Evolutionary conservation across 1,140 invertebrate genomes (phyloP), one percentile per base, ranked within the genome.

Genomic region (Platorchestia sp.): DNA sequence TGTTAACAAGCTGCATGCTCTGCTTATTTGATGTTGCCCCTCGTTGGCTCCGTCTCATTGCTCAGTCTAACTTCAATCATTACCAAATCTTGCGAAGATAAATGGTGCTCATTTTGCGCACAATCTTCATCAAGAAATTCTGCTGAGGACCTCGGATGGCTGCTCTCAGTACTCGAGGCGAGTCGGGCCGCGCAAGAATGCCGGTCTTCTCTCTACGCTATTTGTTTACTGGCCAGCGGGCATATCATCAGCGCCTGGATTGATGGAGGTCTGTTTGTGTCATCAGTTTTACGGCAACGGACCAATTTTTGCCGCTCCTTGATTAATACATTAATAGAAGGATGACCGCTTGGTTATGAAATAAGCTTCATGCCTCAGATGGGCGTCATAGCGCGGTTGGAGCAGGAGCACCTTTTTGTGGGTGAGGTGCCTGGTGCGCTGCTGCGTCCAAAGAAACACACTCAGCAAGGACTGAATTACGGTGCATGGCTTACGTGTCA

Each of bases 261-360:
- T 93, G 91, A 93, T 93, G 91, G 44, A 44, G 43, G 43, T 47
- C 91, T 93, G 91, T 93, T 93, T 93, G 91, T 93, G 45, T 44
- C 91, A 45, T 44, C 43, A 93, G 43, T 93, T 93, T 93, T 93
- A 44, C 43, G 91, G 43, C 91, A 93, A 93, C 40, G 43, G 91
- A 44, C 91, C 43, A 40, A 40, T 7, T 93, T 93, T 93, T 89
- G 7, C 43, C 0, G 91, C 40, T 44, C 91, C 44, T 93, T 45
- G 91, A 93, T 93, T 93, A 93, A 93, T 93, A n/a, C 44, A 93
- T 45, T 93, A 93, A 93, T 93, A 47, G 45, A 93, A 45, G 91
- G 91, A 47, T 93, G 45, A 45, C 91, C 43, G 91, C 10, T 45
- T 90, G 87, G 27, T 75, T 75, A 75, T 75, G 59, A 75, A 75